Percentiles rank a stretch among this genome's conserved stretches.
phyloP scores from a whole-genome alignment of 2,888 invertebrate genomes.

The Geotrupes spiniger region DNA sequence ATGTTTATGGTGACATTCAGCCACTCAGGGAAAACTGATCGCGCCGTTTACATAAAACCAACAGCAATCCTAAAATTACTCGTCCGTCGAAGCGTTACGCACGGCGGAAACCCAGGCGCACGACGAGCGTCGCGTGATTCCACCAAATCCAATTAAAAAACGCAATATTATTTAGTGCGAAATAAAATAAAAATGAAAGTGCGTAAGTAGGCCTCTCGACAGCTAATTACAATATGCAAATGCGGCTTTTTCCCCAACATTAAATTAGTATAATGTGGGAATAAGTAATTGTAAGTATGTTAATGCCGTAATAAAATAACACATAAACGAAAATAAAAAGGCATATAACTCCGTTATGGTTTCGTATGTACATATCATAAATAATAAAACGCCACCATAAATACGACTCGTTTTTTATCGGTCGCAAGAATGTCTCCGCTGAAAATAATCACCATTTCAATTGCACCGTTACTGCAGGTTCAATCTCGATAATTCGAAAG shows the following conservation, averaged over 20 bases:
- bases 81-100: conserved; percentile 16
- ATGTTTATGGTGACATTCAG: conserved; percentile 44
- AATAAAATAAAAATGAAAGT: conserved; percentile 6
- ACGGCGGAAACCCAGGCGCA: not conserved
- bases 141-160: not conserved
- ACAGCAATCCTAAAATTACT: conserved; percentile 42
- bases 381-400: too few relatives aligned
- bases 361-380: too few relatives aligned
- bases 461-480: too few relatives aligned
- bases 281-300: too few relatives aligned
- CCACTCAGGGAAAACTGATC: conserved; percentile 47
- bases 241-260: not conserved
- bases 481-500: too few relatives aligned
- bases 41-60: conserved; percentile 47
- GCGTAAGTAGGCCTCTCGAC: not conserved
- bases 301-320: too few relatives aligned
- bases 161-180: conserved; percentile 1
- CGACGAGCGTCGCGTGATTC: not conserved
- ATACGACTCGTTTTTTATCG: too few relatives aligned
- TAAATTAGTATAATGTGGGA: too few relatives aligned
- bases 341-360: too few relatives aligned
- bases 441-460: too few relatives aligned
- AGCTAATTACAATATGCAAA: conserved; percentile 3
- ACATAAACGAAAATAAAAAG: too few relatives aligned
- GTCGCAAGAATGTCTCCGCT: too few relatives aligned